phyloP scores from a whole-genome alignment of 2,797 vertebrate genomes.

The Ceyx erithaca region DNA sequence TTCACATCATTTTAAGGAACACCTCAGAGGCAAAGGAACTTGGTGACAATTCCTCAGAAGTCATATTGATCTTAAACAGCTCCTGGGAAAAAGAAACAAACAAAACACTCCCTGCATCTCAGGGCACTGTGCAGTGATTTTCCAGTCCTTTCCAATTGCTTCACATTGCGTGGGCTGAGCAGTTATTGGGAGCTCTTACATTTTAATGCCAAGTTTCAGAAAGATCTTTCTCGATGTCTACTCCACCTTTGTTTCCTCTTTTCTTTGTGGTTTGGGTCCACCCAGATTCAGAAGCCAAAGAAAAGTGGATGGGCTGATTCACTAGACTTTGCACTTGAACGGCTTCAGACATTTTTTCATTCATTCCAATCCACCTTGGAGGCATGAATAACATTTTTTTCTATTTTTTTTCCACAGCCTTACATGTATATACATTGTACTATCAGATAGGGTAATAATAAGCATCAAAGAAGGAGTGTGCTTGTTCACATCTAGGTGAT shows the following conservation, averaged over 20 bases:
- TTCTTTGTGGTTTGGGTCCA: slow-evolving; percentile 59
- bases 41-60: neutral
- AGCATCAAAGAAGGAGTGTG: slow-evolving; percentile 11
- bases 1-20: neutral
- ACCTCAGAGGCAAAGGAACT: neutral
- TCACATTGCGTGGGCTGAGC: slow-evolving; percentile 39
- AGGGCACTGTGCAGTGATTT: slow-evolving; percentile 4
- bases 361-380: slow-evolving; percentile 39
- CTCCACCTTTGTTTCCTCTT: slow-evolving; percentile 59
- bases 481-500: neutral
- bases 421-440: neutral
- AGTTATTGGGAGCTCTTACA: slow-evolving; percentile 9
- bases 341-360: slow-evolving; percentile 36
- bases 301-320: slow-evolving; percentile 41
- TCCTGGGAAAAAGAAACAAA: neutral
- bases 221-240: slow-evolving; percentile 40
- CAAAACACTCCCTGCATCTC: neutral
- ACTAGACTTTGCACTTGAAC: slow-evolving; percentile 26
- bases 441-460: slow-evolving; percentile 18
- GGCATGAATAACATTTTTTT: slow-evolving; percentile 36
- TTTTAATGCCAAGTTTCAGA: slow-evolving; percentile 54
- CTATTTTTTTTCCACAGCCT: neutral
- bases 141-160: slow-evolving; percentile 46
- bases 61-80: neutral
- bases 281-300: slow-evolving; percentile 39